These are phyloP conservation scores for Antitype chi DNA, from an alignment of 2,888 invertebrate species.

Conservation along the genomic window DNA sequence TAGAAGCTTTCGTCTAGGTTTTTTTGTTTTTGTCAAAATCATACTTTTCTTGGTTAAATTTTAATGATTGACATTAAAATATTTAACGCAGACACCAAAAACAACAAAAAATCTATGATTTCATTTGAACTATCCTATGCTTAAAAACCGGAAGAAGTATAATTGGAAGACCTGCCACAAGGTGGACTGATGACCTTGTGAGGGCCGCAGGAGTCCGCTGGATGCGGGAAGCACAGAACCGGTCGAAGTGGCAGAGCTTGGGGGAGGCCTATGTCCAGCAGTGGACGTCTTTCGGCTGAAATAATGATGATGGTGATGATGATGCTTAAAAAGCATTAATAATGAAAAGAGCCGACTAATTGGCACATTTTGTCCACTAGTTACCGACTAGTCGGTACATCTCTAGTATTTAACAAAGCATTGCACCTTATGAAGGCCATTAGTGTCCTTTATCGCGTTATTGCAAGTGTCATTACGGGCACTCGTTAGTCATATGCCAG, in stretches of 20 bases:
- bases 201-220: no score
- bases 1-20: not conserved
- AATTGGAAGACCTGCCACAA: no score
- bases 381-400: not conserved
- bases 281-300: no score
- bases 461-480: slow-evolving; percentile 67
- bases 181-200: no score
- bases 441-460: slow-evolving; percentile 63
- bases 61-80: not conserved
- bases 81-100: not conserved
- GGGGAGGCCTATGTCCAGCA: no score
- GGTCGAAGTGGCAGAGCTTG: no score
- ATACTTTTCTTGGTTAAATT: not conserved
- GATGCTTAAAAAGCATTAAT: not conserved
- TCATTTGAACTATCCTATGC: not conserved
- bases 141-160: no score
- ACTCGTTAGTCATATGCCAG: slow-evolving; percentile 68
- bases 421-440: slow-evolving; percentile 58
- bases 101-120: not conserved
- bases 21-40: not conserved
- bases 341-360: not conserved
- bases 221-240: no score
- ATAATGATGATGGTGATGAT: no score
- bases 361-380: not conserved
- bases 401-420: slow-evolving; percentile 50